These are phyloP conservation scores for Drosophila carrolli DNA, from an alignment of 1,140 invertebrate species.

Conservation along the genomic window DNA sequence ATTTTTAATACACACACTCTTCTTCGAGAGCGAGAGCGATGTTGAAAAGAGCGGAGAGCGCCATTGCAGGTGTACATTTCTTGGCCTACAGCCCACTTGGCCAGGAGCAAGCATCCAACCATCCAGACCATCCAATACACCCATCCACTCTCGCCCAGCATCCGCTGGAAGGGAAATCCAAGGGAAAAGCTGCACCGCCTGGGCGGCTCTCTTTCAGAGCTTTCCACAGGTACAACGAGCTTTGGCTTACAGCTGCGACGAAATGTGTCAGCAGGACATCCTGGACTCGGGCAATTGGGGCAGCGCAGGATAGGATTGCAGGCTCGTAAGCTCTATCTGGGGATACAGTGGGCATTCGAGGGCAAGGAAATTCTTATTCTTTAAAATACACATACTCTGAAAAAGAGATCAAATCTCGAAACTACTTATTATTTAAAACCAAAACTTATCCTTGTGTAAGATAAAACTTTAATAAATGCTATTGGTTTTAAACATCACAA, in stretches of 20 bases:
- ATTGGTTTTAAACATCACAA: too few species aligned
- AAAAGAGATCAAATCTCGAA: too few species aligned
- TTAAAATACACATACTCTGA: too few species aligned
- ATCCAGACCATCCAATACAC: conserved; percentile 23
- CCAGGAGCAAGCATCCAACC: conserved; percentile 24
- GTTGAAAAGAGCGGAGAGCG: conserved; percentile 33
- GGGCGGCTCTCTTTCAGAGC: conserved; percentile 50
- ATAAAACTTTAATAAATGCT: too few species aligned
- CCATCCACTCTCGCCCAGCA: conserved; percentile 31
- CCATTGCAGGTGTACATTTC: conserved; percentile 48
- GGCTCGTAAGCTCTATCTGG: conserved; percentile 34
- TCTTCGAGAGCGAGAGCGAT: conserved; percentile 25
- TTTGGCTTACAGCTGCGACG: conserved; percentile 60
- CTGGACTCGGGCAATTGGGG: conserved; percentile 45
- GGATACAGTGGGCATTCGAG: conserved; percentile 23
- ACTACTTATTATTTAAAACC: too few species aligned
- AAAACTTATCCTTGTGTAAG: too few species aligned
- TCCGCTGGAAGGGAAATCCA: conserved; percentile 46
- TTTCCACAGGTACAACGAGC: conserved; percentile 52
- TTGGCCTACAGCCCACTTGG: conserved; percentile 14
- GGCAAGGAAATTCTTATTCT: neutral
- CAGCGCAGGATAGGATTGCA: conserved; percentile 42
- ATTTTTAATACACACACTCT: conserved; percentile 68
- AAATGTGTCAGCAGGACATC: conserved; percentile 75
- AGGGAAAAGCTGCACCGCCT: conserved; percentile 41